A percentile compares a stretch with the other conserved stretches of the same genome.
These are phyloP conservation scores for Dicyrtoma fusca DNA, from an alignment of 2,888 invertebrate species.

Conservation along the genomic window DNA sequence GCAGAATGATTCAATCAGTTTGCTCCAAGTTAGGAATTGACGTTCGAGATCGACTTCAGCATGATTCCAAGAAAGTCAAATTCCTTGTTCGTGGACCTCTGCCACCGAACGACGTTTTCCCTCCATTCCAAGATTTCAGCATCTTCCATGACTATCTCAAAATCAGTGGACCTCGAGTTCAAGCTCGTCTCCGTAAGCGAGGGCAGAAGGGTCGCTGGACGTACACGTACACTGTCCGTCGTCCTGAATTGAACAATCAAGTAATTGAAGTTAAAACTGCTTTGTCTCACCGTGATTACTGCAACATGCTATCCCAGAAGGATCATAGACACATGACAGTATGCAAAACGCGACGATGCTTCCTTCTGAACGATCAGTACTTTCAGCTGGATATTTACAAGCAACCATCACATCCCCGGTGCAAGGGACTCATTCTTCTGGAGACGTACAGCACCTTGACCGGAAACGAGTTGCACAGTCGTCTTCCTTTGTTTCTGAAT, in stretches of 20 bases:
- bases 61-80: constrained; percentile 93
- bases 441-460: constrained; percentile 91
- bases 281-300: constrained; percentile 86
- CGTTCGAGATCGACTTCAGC: constrained; percentile 87
- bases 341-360: constrained; percentile 91
- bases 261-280: constrained; percentile 93
- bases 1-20: constrained; percentile 84
- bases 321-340: constrained; percentile 94
- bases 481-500: constrained; percentile 78
- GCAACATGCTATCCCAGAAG: constrained; percentile 83
- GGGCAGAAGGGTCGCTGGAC: constrained; percentile 82
- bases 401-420: constrained; percentile 89
- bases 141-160: constrained; percentile 97
- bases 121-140: constrained; percentile 91
- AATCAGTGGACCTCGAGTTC: constrained; percentile 83
- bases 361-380: constrained; percentile 96
- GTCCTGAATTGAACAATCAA: constrained; percentile 84
- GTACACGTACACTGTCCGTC: constrained; percentile 91
- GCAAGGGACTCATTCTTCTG: constrained; percentile 83
- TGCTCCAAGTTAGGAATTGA: constrained; percentile 94
- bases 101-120: constrained; percentile 62
- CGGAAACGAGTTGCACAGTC: constrained; percentile 67
- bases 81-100: constrained; percentile 79
- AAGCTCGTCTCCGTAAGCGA: constrained; percentile 87
- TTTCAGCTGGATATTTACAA: constrained; percentile 95